Percentiles rank a stretch among this genome's conserved stretches.
Conservation (phyloP, 2,888 invertebrate species). For the Xestia c-nigrum region DNA sequence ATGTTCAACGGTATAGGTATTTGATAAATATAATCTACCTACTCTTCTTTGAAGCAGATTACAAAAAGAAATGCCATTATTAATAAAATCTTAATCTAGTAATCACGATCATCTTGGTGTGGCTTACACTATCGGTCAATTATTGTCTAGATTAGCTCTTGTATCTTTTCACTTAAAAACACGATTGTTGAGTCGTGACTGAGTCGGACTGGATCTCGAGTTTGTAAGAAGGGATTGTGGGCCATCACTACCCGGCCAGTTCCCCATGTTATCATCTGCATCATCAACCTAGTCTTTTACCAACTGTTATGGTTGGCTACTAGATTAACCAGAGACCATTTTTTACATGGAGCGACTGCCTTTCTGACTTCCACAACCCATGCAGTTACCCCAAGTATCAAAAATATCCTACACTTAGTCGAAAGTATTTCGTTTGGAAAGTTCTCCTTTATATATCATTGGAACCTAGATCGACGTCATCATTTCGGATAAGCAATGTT, state of each 20-base stretch:
- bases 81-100: neutral
- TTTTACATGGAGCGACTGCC: no score
- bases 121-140: conserved; percentile 2
- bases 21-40: neutral
- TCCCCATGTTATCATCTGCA: no score
- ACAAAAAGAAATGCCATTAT: neutral
- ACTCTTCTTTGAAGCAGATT: neutral
- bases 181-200: neutral
- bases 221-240: neutral
- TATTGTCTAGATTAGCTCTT: neutral
- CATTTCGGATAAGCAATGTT: conserved; percentile 40
- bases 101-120: neutral
- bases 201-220: neutral
- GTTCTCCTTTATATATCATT: conserved; percentile 50
- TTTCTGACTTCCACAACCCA: no score
- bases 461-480: conserved; percentile 26
- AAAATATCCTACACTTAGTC: neutral
- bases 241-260: neutral
- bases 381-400: neutral
- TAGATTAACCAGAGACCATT: no score
- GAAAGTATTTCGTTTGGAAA: conserved; percentile 7
- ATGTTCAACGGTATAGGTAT: neutral
- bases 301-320: no score
- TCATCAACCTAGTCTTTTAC: no score
- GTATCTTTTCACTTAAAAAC: no score